phyloP scores from a whole-genome alignment of 2,113 vertebrate species.

The Benitochromis conjunctus region DNA sequence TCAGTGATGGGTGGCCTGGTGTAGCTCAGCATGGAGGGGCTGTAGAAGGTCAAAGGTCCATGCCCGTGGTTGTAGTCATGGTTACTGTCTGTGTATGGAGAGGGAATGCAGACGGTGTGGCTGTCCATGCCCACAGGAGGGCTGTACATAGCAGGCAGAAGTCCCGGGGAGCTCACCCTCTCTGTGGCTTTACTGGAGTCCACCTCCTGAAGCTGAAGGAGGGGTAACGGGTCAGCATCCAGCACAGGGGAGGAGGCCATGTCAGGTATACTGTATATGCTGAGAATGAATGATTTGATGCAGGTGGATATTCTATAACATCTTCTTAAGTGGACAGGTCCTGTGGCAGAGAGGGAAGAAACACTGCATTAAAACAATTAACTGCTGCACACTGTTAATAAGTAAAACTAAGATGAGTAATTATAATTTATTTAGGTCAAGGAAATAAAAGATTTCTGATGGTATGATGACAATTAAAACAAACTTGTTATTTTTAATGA shows the following conservation, averaged over 20 bases:
- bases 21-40: constrained; percentile 80
- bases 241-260: constrained; percentile 75
- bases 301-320: constrained; percentile 23
- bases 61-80: constrained; percentile 76
- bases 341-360: not conserved
- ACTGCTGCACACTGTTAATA: not conserved
- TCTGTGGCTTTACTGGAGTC: constrained; percentile 73
- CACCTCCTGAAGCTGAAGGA: constrained; percentile 79
- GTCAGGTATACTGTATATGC: not conserved
- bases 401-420: no score
- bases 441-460: no score
- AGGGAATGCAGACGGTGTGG: constrained; percentile 81
- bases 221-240: constrained; percentile 60
- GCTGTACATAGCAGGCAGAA: constrained; percentile 73
- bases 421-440: no score
- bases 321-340: not conserved
- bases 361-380: not conserved
- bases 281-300: not conserved
- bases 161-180: constrained; percentile 69
- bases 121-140: constrained; percentile 76
- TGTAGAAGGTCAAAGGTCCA: constrained; percentile 79
- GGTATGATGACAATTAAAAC: no score
- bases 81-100: constrained; percentile 80
- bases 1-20: constrained; percentile 66
- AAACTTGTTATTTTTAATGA: no score